Evolutionary conservation across 2,113 vertebrate species (phyloP), one percentile per base, ranked within the genome.

Genomic region (Oreochromis tanganicae): DNA sequence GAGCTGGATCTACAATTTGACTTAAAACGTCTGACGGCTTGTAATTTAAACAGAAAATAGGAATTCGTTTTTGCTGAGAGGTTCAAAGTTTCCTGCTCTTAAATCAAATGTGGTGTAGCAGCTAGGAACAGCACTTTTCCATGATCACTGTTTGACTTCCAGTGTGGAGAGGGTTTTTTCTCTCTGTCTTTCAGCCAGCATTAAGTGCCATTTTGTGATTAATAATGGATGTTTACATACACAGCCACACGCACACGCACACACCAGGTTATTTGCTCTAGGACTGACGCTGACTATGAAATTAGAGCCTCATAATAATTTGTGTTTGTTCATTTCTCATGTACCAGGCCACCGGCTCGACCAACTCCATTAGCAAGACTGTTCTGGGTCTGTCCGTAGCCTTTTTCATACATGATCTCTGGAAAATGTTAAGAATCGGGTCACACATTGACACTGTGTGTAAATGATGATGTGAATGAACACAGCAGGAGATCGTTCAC

Each of bases 251-350:
- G 59, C 19, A 38, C n/a, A 38, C 38, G 17, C 32, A 57, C 32
- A 55, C 48, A 81, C 16, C 68, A 61, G 57, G 56, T 68, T 89
- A 81, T 91, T 86, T 68, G 66, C 17, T 83, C 27, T 59, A 29
- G 50, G 17, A n/a, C 54, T 78, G 57, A 48, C 41, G 80, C 52
- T 21, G 16, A 54, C 57, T 3, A 4, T 66, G 55, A 52, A 85
- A 55, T 78, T 92, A 48, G 17, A 86, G 43, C 50, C 84, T 85
- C 54, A 68, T 88, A 86, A 66, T 83, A 75, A 29, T 36, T 24
- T 34, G 1, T 92, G 81, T 93, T 92, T 93, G 88, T 81, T 86
- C 79, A 90, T 68, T 87, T 86, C 12, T 83, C 75, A 52, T 90
- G 87, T 84, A 6, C 68, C 43, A 36, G 16, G 68, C 50, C 81